Evolutionary conservation across 2,888 invertebrate genomes (phyloP).

Genomic region (Mythimna ferrago): DNA sequence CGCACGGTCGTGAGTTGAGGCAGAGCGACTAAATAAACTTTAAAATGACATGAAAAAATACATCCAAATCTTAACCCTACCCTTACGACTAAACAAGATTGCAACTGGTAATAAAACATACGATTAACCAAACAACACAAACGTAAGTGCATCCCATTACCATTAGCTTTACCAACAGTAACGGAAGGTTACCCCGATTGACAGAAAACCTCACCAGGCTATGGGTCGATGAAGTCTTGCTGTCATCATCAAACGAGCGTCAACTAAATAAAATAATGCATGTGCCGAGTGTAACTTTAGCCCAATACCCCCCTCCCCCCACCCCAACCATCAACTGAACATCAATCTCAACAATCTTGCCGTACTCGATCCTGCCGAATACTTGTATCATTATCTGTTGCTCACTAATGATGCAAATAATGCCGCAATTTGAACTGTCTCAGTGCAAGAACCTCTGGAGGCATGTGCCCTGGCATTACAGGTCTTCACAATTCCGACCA

Average conservation of each 20-base stretch:
- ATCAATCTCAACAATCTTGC: background rate
- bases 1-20: constrained; percentile 21
- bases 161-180: background rate
- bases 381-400: no score
- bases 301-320: background rate
- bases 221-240: constrained; percentile 12
- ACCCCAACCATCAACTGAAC: background rate
- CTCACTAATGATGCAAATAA: background rate
- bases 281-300: constrained; percentile 3
- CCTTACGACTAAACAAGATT: constrained; percentile 31
- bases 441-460: constrained; percentile 5
- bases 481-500: constrained; percentile 8
- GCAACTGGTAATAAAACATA: constrained; percentile 26
- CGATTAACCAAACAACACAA: constrained; percentile 14
- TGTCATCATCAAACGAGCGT: constrained; percentile 9
- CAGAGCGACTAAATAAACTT: constrained; percentile 32
- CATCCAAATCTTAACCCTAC: constrained; percentile 41
- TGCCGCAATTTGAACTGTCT: background rate
- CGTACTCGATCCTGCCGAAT: background rate
- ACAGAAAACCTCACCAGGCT: constrained; percentile 10
- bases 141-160: background rate
- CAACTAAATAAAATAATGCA: constrained; percentile 3
- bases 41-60: constrained; percentile 21
- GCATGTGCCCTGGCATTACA: constrained; percentile 5
- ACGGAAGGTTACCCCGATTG: background rate